Percentiles rank a stretch among this genome's conserved stretches.
These are phyloP conservation scores for Automeris io DNA, from an alignment of 2,888 invertebrate species.

Conservation along the genomic window DNA sequence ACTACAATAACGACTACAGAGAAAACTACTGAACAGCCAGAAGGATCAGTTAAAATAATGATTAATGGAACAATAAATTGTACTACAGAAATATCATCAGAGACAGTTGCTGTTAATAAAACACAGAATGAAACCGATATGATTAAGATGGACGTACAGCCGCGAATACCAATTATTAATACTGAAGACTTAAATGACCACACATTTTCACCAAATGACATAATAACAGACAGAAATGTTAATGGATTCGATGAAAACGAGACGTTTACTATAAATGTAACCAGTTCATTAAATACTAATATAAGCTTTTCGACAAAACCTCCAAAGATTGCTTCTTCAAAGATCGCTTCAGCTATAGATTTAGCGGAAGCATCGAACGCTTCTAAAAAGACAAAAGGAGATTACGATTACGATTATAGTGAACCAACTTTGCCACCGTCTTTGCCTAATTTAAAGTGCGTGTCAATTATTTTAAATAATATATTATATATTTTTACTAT, in stretches of 20 bases:
- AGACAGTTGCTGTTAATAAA: slow-evolving; percentile 46
- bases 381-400: slow-evolving; percentile 76
- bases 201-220: slow-evolving; percentile 52
- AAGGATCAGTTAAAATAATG: slow-evolving; percentile 50
- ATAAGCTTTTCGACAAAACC: slow-evolving; percentile 37
- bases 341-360: slow-evolving; percentile 45
- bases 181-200: slow-evolving; percentile 40
- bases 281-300: slow-evolving; percentile 69
- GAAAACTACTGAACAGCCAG: slow-evolving; percentile 45
- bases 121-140: slow-evolving; percentile 37
- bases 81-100: slow-evolving; percentile 62
- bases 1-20: slow-evolving; percentile 18
- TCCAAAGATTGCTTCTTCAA: slow-evolving; percentile 26
- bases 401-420: slow-evolving; percentile 82
- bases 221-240: slow-evolving; percentile 54
- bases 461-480: too few species aligned
- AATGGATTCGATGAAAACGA: slow-evolving; percentile 66
- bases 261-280: slow-evolving; percentile 75
- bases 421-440: slow-evolving; percentile 88
- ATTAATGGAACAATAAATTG: slow-evolving; percentile 69
- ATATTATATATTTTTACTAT: not conserved
- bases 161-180: slow-evolving; percentile 44
- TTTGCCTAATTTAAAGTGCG: slow-evolving; percentile 85
- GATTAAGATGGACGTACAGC: slow-evolving; percentile 34
- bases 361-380: slow-evolving; percentile 59